Conservation (phyloP, 2,797 vertebrate species). For the Enteromius mattozi region DNA sequence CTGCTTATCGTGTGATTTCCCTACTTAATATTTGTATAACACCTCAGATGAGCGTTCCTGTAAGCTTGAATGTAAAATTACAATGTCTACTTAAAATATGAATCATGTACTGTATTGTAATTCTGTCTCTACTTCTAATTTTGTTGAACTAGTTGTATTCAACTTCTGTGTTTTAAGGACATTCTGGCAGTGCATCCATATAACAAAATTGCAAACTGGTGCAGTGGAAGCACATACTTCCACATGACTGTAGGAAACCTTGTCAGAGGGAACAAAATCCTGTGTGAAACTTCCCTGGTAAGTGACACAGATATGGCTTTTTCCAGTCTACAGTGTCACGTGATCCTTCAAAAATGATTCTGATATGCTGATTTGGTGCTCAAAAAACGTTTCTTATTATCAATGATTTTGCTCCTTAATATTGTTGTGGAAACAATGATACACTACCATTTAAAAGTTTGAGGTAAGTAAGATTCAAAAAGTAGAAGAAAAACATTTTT, state of each 20-base stretch:
- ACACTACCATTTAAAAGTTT: background rate
- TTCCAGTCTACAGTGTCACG: background rate
- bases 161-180: constrained; percentile 76
- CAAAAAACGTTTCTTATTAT: background rate
- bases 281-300: constrained; percentile 97
- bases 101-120: background rate
- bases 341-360: background rate
- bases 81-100: background rate
- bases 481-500: background rate
- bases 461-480: background rate
- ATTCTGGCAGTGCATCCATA: constrained; percentile 86
- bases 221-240: constrained; percentile 97
- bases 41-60: background rate
- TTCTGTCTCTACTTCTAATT: background rate
- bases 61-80: background rate
- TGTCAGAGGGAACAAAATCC: constrained; percentile 87
- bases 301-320: constrained; percentile 61
- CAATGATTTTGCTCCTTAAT: background rate
- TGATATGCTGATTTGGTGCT: background rate
- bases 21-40: background rate
- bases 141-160: constrained; percentile 35
- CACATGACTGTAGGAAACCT: constrained; percentile 93
- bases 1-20: background rate
- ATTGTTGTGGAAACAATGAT: background rate
- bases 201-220: constrained; percentile 94